Percentiles rank a stretch among this genome's conserved stretches.
phyloP scores from a whole-genome alignment of 2,797 vertebrate genomes.

The Orestias chungarensis region DNA sequence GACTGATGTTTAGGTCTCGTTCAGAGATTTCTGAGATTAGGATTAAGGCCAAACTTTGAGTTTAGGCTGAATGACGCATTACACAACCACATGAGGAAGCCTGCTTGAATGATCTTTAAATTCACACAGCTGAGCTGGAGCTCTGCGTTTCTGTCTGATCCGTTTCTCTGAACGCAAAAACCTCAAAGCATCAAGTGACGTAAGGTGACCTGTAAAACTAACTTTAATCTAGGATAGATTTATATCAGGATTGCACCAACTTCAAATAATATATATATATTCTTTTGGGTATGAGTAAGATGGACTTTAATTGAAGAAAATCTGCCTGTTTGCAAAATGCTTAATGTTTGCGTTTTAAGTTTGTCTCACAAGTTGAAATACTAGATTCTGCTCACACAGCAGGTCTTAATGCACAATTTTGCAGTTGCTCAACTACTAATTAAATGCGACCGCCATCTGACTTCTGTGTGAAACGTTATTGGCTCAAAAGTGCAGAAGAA shows the following conservation, averaged over 20 bases:
- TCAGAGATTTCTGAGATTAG: conserved; percentile 28
- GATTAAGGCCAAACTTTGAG: conserved; percentile 3
- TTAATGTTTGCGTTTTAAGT: neutral
- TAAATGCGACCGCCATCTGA: no score
- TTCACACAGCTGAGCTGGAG: conserved; percentile 5
- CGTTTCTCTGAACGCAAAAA: neutral
- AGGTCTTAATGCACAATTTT: no score
- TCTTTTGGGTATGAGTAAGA: neutral
- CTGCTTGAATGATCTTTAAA: neutral
- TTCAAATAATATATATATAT: no score
- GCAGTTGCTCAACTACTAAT: no score
- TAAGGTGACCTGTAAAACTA: neutral
- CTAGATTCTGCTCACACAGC: neutral
- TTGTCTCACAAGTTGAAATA: neutral
- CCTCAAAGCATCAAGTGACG: neutral
- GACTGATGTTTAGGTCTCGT: conserved; percentile 4
- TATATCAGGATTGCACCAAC: no score
- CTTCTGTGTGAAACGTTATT: no score
- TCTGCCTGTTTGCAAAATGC: neutral
- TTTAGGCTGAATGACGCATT: conserved; percentile 26
- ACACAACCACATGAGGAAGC: conserved; percentile 29
- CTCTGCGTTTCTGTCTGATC: neutral
- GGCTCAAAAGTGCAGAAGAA: no score
- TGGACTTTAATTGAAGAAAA: no score
- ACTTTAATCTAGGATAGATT: neutral